phyloP scores from a whole-genome alignment of 2,113 vertebrate genomes.

The Malurus alboscapulatus region DNA sequence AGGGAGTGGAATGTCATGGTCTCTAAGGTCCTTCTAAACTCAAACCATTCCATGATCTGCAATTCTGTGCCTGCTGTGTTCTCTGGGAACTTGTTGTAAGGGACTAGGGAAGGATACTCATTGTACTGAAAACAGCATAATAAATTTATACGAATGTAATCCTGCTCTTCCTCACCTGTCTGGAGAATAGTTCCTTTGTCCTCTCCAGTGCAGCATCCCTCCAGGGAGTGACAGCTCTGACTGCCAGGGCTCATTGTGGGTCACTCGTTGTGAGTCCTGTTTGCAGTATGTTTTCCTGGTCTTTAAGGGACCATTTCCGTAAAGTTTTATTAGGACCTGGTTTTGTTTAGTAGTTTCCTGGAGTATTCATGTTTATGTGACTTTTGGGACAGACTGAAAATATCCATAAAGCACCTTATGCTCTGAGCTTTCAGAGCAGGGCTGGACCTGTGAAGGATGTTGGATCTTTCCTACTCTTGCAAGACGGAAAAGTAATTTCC shows the following conservation, averaged over 20 bases:
- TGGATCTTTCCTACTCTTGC: not conserved
- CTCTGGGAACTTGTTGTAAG: not conserved
- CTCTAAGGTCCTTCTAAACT: not conserved
- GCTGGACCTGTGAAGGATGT: not conserved
- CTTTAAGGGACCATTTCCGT: not conserved
- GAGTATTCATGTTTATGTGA: not conserved
- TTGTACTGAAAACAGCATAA: not conserved
- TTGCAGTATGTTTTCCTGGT: not conserved
- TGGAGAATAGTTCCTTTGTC: not conserved
- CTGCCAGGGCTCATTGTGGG: not conserved
- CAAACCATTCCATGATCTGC: not conserved
- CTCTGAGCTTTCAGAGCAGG: not conserved
- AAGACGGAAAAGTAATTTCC: not conserved
- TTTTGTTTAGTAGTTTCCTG: not conserved
- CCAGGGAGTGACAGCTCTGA: not conserved
- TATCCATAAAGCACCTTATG: not conserved
- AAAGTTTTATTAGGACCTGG: not conserved
- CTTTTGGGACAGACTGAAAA: not conserved
- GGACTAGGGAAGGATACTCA: not conserved
- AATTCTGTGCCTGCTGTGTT: not conserved
- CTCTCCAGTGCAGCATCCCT: not conserved
- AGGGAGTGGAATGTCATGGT: not conserved
- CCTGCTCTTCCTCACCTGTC: not conserved
- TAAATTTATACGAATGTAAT: not conserved
- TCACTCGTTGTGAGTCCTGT: not conserved